These are phyloP conservation scores for Ginglymostoma cirratum DNA, from an alignment of 2,113 vertebrate genomes.

Conservation along the genomic window DNA sequence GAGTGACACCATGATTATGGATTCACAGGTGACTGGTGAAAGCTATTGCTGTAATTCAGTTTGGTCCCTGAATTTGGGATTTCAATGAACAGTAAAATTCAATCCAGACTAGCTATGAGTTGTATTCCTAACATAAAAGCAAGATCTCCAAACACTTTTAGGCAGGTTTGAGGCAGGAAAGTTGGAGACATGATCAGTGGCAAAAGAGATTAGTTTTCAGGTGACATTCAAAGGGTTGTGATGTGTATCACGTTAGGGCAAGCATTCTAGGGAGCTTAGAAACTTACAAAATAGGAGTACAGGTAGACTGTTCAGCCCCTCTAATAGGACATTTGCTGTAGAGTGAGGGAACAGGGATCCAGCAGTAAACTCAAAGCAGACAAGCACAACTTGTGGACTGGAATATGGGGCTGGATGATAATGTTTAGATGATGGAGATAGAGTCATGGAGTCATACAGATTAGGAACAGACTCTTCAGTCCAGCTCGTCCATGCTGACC, in stretches of 20 bases:
- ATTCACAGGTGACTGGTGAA: neutral
- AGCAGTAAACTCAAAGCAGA: neutral
- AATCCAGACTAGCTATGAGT: neutral
- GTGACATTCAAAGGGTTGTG: neutral
- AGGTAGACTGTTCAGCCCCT: no score
- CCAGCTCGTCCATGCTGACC: no score
- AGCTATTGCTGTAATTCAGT: neutral
- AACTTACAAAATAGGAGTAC: no score
- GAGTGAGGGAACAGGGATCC: neutral
- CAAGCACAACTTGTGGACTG: neutral
- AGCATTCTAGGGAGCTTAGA: neutral
- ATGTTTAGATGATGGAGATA: neutral
- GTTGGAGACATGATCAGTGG: neutral
- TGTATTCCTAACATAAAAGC: neutral
- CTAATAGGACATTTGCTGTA: neutral
- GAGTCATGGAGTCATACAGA: no score
- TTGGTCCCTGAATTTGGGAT: neutral
- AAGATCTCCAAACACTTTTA: neutral
- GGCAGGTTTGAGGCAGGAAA: neutral
- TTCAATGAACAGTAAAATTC: neutral
- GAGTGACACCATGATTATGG: neutral
- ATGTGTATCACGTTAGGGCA: neutral
- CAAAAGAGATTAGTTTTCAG: neutral
- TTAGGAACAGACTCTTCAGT: no score
- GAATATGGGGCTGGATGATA: neutral